A percentile compares a stretch with the other conserved stretches of the same genome.
phyloP scores from a whole-genome alignment of 2,888 invertebrate genomes.

The Caenorhabditis sp. region DNA sequence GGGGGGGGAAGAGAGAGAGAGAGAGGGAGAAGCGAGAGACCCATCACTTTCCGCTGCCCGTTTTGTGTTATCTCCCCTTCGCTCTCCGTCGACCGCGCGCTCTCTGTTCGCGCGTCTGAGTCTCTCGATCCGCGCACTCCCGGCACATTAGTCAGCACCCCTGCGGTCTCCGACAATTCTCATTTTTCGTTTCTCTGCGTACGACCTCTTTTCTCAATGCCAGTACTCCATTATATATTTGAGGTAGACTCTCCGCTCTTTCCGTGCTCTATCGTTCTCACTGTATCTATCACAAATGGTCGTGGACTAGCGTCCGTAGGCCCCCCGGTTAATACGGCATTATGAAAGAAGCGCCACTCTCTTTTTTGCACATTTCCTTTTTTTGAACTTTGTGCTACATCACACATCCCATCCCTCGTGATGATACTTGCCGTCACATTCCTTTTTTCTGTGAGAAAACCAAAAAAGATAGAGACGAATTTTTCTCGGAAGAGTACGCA shows the following conservation, averaged over 20 bases:
- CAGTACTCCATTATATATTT: slow-evolving; percentile 44
- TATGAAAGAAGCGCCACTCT: too few relatives aligned
- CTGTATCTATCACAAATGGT: slow-evolving; percentile 24
- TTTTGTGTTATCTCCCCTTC: slow-evolving; percentile 47
- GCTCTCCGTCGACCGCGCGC: slow-evolving; percentile 4
- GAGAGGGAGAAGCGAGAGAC: background rate
- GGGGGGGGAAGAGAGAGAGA: background rate
- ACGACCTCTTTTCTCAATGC: slow-evolving; percentile 29
- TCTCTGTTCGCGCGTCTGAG: slow-evolving; percentile 3
- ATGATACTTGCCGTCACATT: slow-evolving; percentile 33
- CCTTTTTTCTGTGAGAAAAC: slow-evolving; percentile 10
- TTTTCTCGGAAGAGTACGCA: background rate
- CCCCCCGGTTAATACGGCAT: too few relatives aligned
- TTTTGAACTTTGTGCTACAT: slow-evolving; percentile 17
- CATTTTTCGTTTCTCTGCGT: slow-evolving; percentile 43
- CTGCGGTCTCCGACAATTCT: slow-evolving; percentile 10
- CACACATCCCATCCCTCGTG: slow-evolving; percentile 34
- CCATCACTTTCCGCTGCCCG: slow-evolving; percentile 36
- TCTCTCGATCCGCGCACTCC: slow-evolving; percentile 14
- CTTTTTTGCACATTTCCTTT: slow-evolving; percentile 8
- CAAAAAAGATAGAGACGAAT: background rate
- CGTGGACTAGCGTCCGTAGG: background rate
- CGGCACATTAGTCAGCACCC: slow-evolving; percentile 41
- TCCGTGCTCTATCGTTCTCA: slow-evolving; percentile 28
- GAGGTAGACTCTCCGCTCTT: slow-evolving; percentile 24